Evolutionary conservation across 92 coral and sea anemone genomes (phyloP).

Genomic region (Diadumene lineata): DNA sequence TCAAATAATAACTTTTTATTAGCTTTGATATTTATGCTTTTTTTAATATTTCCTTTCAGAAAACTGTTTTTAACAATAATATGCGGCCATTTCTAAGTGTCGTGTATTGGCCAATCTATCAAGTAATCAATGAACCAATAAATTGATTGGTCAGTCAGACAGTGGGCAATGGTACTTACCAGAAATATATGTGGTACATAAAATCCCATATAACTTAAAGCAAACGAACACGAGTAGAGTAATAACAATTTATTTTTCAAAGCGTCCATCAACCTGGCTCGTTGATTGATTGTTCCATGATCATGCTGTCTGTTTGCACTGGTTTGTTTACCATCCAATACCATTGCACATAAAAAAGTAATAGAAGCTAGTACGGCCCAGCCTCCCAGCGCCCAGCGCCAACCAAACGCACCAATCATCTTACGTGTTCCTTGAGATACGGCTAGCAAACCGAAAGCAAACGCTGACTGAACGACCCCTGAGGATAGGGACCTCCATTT

Average conservation of each 20-base stretch:
- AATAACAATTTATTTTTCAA: conserved; percentile 35
- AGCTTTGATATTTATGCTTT: too few relatives aligned
- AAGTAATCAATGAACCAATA: too few relatives aligned
- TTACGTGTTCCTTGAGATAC: conserved; percentile 45
- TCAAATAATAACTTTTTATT: too few relatives aligned
- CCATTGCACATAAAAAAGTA: conserved; percentile 22
- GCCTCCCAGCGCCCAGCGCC: conserved; percentile 54
- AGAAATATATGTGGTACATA: conserved; percentile 25
- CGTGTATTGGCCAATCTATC: too few relatives aligned
- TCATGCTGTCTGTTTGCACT: neutral
- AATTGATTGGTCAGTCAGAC: neutral
- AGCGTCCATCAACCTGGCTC: conserved; percentile 5
- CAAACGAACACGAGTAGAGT: conserved; percentile 30
- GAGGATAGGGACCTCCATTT: conserved; percentile 58
- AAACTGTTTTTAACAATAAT: too few relatives aligned
- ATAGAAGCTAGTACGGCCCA: conserved; percentile 35
- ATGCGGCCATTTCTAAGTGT: too few relatives aligned
- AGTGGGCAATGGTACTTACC: conserved; percentile 23
- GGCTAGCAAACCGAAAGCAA: conserved; percentile 49
- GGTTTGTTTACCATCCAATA: conserved; percentile 20
- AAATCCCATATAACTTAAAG: conserved; percentile 27
- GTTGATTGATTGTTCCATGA: neutral
- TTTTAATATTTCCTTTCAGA: too few relatives aligned
- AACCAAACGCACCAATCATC: conserved; percentile 36
- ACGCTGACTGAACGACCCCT: conserved; percentile 50